Percentiles rank a stretch among this genome's conserved stretches.
Conservation (phyloP, 2,797 vertebrate species). For the Caiman crocodilus region DNA sequence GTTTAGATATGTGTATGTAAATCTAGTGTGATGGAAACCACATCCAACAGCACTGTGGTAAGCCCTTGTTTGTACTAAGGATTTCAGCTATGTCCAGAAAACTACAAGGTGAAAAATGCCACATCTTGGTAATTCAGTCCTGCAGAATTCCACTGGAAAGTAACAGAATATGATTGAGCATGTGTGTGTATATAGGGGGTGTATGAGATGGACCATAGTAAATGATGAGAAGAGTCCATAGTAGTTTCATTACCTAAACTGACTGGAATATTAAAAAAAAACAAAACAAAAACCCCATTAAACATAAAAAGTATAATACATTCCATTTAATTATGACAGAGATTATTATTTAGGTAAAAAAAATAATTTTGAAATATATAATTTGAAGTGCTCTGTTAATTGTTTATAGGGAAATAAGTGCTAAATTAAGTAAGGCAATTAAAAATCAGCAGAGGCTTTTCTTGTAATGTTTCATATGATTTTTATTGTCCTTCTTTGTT, state of each 20-base stretch:
- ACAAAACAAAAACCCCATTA: neutral
- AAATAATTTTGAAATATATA: neutral
- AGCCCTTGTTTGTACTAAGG: neutral
- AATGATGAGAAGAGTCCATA: neutral
- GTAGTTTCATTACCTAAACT: neutral
- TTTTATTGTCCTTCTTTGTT: neutral
- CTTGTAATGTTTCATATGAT: neutral
- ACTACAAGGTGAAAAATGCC: neutral
- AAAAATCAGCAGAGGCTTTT: neutral
- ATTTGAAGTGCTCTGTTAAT: neutral
- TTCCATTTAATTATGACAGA: neutral
- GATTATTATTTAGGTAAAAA: neutral
- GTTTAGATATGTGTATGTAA: neutral
- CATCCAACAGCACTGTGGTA: rapidly evolving
- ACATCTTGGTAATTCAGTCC: neutral
- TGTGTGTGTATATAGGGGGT: neutral
- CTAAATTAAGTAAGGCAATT: neutral
- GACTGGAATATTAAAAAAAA: neutral
- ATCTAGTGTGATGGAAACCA: neutral
- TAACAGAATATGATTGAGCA: neutral
- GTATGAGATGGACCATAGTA: neutral
- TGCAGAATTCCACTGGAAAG: neutral
- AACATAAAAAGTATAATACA: neutral
- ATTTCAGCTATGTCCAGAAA: neutral
- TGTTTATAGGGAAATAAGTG: neutral